Base-by-base conservation (phyloP, 2,888 invertebrate species). In the Lordiphosa andalusiaca region DNA sequence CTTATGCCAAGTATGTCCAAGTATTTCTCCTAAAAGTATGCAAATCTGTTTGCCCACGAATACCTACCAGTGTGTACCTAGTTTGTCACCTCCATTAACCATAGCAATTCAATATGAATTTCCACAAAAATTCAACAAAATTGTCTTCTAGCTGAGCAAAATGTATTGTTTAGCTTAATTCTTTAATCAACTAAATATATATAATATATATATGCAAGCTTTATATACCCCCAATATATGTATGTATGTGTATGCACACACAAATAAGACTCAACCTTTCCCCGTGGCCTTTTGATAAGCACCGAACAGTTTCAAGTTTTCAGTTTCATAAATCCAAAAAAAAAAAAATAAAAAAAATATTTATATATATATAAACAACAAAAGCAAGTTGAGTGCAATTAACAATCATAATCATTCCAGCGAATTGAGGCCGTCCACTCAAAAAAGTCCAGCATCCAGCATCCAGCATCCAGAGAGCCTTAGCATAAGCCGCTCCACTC, bases 231-330 rank as follows among this genome's bases (percentile, higher is more conserved):
- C 2, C 19, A 19, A 19, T 19, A 19, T 2, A 4, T 19, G 4
- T 42, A 61, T 40, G 48, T 12, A 38, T 6, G n/a, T 6, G n/a
- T 49, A 48, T 42, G 6, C 19, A 25, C 46, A 46, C 46, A 52
- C 37, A 40, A 35, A 41, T 35, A 50, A 49, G 38, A 57, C 53
- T 50, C 71, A 77, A 77, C 77, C 77, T 83, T 61, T 77, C 33
- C 66, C 56, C 57, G 39, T 85, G 77, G 73, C 77, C 77, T 78
- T 83, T 83, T 76, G 77, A 78, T 78, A 77, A 78, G 77, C 64
- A 37, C 4, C 36, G 16, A 41, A 49, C 42, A 56, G 42, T 57
- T 62, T 63, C 61, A 54, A 67, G 46, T 57, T 67, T 73, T 59
- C 60, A 54, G 53, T 70, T 74, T 59, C 21, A 25, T 1, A 48